A percentile compares a stretch with the other conserved stretches of the same genome.
Evolutionary conservation across 2,113 vertebrate species (phyloP).

Genomic region (Engraulis encrasicolus): DNA sequence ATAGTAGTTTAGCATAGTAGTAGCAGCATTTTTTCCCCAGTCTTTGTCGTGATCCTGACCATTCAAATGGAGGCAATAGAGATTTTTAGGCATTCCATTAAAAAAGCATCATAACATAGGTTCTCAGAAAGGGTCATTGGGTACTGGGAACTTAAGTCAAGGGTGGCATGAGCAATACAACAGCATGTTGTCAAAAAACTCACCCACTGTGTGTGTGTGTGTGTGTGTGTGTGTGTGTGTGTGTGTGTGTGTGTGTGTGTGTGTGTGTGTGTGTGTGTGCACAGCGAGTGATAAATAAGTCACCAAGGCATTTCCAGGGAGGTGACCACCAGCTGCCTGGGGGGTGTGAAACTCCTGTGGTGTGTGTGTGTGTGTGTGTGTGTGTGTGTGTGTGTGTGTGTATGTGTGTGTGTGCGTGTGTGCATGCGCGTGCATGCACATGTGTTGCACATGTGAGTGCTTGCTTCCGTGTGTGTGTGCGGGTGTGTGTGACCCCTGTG

Average conservation of each 20-base stretch:
- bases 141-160: no score
- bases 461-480: not conserved
- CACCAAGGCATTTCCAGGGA: not conserved
- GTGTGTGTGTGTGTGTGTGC: not conserved
- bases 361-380: constrained; percentile 3
- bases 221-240: not conserved
- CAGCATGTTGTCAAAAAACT: no score
- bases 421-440: not conserved
- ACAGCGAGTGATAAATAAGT: constrained; percentile 14
- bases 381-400: not conserved
- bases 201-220: not conserved
- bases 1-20: no score
- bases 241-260: not conserved
- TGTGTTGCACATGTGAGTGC: no score
- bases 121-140: no score
- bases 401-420: not conserved
- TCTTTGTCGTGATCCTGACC: no score
- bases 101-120: no score
- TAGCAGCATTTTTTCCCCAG: no score
- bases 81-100: no score
- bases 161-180: no score
- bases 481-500: no score
- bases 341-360: not conserved
- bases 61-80: no score
- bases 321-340: not conserved